Evolutionary conservation across 2,113 vertebrate species (phyloP).

Genomic region (Eubucco bourcierii): DNA sequence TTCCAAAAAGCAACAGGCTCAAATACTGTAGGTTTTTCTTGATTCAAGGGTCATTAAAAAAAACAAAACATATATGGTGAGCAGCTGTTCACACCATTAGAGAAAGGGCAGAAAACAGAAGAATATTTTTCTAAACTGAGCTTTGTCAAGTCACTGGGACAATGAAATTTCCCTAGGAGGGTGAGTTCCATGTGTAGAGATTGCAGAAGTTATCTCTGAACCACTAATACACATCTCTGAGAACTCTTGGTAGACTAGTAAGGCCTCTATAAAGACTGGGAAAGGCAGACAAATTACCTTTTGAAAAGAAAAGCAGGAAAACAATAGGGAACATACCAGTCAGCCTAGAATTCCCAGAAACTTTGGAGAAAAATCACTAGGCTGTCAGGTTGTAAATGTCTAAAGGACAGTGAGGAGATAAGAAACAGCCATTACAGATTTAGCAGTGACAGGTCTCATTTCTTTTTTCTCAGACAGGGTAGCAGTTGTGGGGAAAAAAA

Average conservation of each 20-base stretch:
- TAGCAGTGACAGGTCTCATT: background rate
- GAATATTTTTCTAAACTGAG: background rate
- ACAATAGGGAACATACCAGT: background rate
- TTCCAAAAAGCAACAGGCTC: background rate
- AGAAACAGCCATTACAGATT: background rate
- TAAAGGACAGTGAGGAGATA: background rate
- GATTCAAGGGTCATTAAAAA: background rate
- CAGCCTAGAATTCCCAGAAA: background rate
- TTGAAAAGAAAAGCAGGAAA: conserved; percentile 10
- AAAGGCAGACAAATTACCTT: background rate
- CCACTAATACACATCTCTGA: background rate
- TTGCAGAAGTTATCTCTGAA: background rate
- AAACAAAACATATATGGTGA: background rate
- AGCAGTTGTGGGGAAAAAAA: background rate
- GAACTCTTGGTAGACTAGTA: background rate
- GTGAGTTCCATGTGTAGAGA: background rate
- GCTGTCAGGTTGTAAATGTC: background rate
- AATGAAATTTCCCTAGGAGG: background rate
- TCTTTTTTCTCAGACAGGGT: background rate
- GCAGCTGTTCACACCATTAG: background rate
- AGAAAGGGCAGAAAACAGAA: background rate
- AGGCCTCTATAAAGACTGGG: background rate
- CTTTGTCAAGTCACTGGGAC: background rate
- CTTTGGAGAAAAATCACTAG: background rate
- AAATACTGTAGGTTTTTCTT: background rate